Percentiles rank a stretch among this genome's conserved stretches.
Evolutionary conservation across 2,113 vertebrate genomes (phyloP).

Genomic region (Rhadina sibilatrix): DNA sequence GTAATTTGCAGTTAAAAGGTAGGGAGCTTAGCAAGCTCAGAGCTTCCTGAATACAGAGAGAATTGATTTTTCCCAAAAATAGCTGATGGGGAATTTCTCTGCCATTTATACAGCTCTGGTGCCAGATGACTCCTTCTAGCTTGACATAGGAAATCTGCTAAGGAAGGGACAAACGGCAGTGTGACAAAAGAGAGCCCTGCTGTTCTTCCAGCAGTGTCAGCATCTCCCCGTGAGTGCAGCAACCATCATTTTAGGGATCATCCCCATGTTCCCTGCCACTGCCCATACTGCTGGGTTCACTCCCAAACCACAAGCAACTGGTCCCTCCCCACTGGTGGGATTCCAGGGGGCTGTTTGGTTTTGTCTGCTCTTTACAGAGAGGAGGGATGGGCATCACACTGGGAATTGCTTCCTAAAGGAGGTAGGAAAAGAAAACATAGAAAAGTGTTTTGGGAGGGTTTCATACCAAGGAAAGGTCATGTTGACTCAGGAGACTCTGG

Average conservation of each 20-base stretch:
- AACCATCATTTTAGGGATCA: background rate
- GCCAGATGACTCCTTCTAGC: background rate
- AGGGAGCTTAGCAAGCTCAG: conserved; percentile 42
- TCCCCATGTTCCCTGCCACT: background rate
- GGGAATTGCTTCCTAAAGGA: background rate
- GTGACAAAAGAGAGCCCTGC: background rate
- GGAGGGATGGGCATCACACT: background rate
- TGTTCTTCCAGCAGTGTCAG: background rate
- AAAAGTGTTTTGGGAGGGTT: background rate
- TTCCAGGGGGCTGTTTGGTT: background rate
- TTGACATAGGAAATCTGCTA: background rate
- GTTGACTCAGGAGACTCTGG: background rate
- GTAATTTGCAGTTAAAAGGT: conserved; percentile 51
- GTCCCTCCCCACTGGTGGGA: background rate
- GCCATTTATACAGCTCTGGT: background rate
- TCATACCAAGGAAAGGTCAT: background rate
- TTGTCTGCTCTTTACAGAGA: background rate
- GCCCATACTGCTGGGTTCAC: background rate
- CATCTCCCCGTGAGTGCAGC: background rate
- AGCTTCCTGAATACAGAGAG: conserved; percentile 2
- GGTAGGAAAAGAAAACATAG: background rate
- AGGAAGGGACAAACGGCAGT: background rate
- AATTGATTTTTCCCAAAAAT: conserved; percentile 42
- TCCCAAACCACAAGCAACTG: background rate
- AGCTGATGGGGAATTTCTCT: conserved; percentile 56